Percentiles rank a stretch among this genome's conserved stretches.
phyloP scores from a whole-genome alignment of 2,888 invertebrate species.

The Acrocera orbiculus region DNA sequence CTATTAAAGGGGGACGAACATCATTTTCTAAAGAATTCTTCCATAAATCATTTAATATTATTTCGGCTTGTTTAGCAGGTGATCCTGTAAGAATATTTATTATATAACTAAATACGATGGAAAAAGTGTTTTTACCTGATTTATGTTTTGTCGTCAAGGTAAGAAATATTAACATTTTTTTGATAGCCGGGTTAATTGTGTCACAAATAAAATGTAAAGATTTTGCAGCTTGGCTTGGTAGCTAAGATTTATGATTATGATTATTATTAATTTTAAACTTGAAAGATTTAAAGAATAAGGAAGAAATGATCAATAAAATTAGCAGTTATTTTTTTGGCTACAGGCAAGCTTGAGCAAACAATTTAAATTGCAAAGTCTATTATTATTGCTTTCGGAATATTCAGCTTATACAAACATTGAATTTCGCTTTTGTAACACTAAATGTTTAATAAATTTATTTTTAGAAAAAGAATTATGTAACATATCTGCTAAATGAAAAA shows the following conservation, averaged over 20 bases:
- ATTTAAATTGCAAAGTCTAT: too few relatives aligned
- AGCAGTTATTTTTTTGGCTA: too few relatives aligned
- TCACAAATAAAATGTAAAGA: conserved; percentile 42
- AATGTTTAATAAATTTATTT: too few relatives aligned
- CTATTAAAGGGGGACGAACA: conserved; percentile 22
- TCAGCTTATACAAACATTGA: too few relatives aligned
- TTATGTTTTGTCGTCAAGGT: conserved; percentile 19
- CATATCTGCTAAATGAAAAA: too few relatives aligned
- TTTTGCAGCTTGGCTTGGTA: conserved; percentile 23
- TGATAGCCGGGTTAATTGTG: conserved; percentile 31
- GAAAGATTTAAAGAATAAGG: too few relatives aligned
- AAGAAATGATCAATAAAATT: too few relatives aligned
- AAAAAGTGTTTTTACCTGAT: conserved; percentile 11
- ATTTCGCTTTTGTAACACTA: too few relatives aligned
- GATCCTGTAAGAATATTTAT: conserved; percentile 7
- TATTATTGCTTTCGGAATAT: too few relatives aligned
- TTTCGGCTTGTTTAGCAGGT: conserved; percentile 15
- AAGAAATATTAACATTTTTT: conserved; percentile 30
- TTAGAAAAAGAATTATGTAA: too few relatives aligned
- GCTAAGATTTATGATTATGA: conserved; percentile 13
- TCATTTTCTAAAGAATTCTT: conserved; percentile 13
- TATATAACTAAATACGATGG: neutral
- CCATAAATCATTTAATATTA: conserved; percentile 20
- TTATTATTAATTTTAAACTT: neutral
- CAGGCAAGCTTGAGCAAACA: too few relatives aligned